phyloP scores from a whole-genome alignment of 2,113 vertebrate species.

The human (Homo sapiens) region GRCh38 chr15:35881501-35882000 shows the following conservation, averaged over 20 bases:
- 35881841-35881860: not conserved
- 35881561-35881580: not conserved
- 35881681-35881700: not conserved
- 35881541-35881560: not conserved
- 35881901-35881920: not conserved
- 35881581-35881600: not conserved
- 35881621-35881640: not conserved
- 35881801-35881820: no score
- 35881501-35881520: not conserved
- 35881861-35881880: not conserved
- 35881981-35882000: no score
- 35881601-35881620: constrained; percentile 29
- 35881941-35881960: not conserved
- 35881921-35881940: not conserved
- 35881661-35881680: not conserved
- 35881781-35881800: not conserved
- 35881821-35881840: not conserved
- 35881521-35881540: not conserved
- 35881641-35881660: not conserved
- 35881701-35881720: not conserved
- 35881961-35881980: not conserved
- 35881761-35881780: not conserved
- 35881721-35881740: not conserved
- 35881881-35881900: not conserved
- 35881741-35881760: not conserved